Evolutionary conservation across 2,888 invertebrate species (phyloP), one percentile per base, ranked within the genome.

Genomic region (Gymnoscelis rufifasciata): DNA sequence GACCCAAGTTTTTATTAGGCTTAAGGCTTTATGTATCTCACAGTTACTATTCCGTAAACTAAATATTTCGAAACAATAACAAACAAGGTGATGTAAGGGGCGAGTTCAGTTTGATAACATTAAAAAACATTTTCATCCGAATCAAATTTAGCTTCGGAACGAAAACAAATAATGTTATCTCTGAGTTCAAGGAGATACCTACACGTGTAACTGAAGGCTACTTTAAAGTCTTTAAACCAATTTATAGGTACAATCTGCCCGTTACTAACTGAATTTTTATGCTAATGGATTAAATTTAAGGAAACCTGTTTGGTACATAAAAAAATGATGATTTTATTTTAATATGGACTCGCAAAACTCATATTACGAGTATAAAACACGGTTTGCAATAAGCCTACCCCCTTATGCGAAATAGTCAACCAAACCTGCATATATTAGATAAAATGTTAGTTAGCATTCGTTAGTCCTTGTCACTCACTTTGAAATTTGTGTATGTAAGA

Each of bases 151-250:
- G 56, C 59, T 59, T 38, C 41, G 37, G 45, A 56, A 52, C 54
- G 45, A 64, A 74, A 66, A 72, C 64, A 78, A 72, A 73, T 62
- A 70, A 13, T 60, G 57, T 68, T 72, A 75, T 76, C 74, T 56
- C 40, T 60, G 54, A 35, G 35, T 59, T 63, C 55, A 56, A 56
- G 41, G 35, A 13, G 24, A 19, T 19, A 19, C 5, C 28, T 50
- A 43, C 59, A 62, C 54, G 59, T 63, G 57, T 62, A 51, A 37
- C 36, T 28, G 38, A 35, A 49, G 44, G 40, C 37, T 44, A 35
- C 10, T 39, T 38, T 38, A 27, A 27, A 4, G 12, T 31, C 5
- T 8, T 14, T 4, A 6, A 14, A 33, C 19, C 15, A n/a, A n/a
- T n/a, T n/a, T n/a, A n/a, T n/a, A n/a, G n/a, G n/a, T 47, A 26